Evolutionary conservation across 2,888 invertebrate species (phyloP), one percentile per base, ranked within the genome.

Genomic region (Ametastegia equiseti): DNA sequence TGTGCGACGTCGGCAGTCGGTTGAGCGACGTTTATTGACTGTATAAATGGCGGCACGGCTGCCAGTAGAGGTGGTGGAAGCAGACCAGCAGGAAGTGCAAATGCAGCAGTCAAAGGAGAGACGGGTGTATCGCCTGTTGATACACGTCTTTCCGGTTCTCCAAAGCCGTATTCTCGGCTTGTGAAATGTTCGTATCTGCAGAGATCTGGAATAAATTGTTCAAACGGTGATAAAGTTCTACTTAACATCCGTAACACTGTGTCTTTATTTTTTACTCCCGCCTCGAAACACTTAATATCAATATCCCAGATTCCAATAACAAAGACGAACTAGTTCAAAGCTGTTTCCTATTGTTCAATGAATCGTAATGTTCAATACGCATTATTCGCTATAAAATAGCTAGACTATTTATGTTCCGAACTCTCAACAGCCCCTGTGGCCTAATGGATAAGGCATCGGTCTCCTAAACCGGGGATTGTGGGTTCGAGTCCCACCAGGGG

Each of bases 401-500:
- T 79, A 80, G 23, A 69, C 7, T 54, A 47, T 39, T 69, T 54
- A 50, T 67, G 45, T 63, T 13, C 57, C 1, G n/a, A n/a, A 42
- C 36, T 50, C n/a, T 0, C 83, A 85, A 86, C 81, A 83, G 96
- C 96, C 96, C 95, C 95, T 95, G 95, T 95, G 95, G 95, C 95
- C 95, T 95, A 95, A 95, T 95, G 95, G 95, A 95, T 95, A 95
- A 95, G 95, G 95, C 95, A 95, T 95, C 95, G 95, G 95, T 95
- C 95, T 95, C 95, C 95, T 95, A 95, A 95, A 95, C 95, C 95
- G 95, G 95, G 95, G 95, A 95, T 94, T 95, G 95, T 95, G 95
- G 95, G 95, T 96, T 96, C 95, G 95, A 96, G 95, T 95, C 96
- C 95, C 95, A 95, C 95, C 95, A 95, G 96, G 96, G 96, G 96